A percentile compares a stretch with the other conserved stretches of the same genome.
These are phyloP conservation scores for Cinclus cinclus DNA, from an alignment of 2,113 vertebrate species.

Conservation along the genomic window DNA sequence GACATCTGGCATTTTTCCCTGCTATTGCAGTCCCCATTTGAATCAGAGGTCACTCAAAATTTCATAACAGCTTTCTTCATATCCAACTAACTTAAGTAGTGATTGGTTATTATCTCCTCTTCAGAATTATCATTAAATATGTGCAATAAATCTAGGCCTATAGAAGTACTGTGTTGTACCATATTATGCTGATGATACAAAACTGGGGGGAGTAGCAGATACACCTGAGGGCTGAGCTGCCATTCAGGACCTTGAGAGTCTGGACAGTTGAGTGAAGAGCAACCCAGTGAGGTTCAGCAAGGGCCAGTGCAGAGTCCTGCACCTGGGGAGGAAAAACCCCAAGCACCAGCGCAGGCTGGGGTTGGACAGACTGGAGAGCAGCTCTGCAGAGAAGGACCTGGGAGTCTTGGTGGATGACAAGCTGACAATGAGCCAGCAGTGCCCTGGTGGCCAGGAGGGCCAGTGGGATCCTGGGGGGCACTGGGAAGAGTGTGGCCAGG, in stretches of 20 bases:
- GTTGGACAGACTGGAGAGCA: background rate
- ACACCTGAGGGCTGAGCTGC: background rate
- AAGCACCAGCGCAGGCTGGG: background rate
- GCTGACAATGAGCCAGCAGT: background rate
- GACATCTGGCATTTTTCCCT: background rate
- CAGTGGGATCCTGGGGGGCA: background rate
- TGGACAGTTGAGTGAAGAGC: too few species aligned
- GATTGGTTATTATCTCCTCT: background rate
- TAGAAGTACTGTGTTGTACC: background rate
- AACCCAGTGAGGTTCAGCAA: rapidly evolving
- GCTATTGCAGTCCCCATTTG: background rate
- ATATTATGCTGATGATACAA: background rate
- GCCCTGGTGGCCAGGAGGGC: background rate
- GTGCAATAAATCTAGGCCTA: background rate
- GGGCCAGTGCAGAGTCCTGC: background rate
- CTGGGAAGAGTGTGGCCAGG: background rate
- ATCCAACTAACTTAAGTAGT: background rate
- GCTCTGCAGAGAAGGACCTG: background rate
- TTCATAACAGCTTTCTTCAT: background rate
- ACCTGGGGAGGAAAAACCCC: background rate
- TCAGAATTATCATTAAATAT: background rate
- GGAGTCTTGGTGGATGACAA: background rate
- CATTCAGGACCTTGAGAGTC: background rate
- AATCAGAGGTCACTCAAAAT: background rate
- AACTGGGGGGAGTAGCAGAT: rapidly evolving